Evolutionary conservation across 2,888 invertebrate species (phyloP).

Genomic region (Watsonalla cultraria): DNA sequence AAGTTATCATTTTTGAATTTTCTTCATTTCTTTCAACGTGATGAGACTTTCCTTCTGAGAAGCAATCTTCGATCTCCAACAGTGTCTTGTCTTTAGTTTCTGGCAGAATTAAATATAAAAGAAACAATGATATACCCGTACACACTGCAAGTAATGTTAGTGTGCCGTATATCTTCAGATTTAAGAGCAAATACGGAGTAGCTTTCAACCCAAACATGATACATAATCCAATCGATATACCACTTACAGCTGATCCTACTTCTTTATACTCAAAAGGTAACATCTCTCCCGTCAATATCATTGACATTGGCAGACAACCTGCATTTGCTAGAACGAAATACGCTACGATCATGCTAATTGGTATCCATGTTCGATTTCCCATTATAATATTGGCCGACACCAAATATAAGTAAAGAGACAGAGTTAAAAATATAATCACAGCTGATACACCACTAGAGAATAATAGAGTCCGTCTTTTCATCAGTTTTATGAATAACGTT

Average conservation of each 20-base stretch:
- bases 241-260: too few species aligned
- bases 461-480: slow-evolving; percentile 17
- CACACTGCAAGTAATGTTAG: slow-evolving; percentile 33
- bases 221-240: too few species aligned
- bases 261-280: too few species aligned
- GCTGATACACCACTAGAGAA: slow-evolving; percentile 11
- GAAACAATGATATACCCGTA: slow-evolving; percentile 22
- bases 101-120: slow-evolving; percentile 32
- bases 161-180: slow-evolving; percentile 26
- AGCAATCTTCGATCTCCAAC: slow-evolving; percentile 30
- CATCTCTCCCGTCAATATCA: too few species aligned
- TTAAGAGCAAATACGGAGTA: slow-evolving; percentile 25
- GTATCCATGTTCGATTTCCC: slow-evolving; percentile 29
- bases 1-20: too few species aligned
- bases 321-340: too few species aligned
- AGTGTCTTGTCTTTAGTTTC: slow-evolving; percentile 39
- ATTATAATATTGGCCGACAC: slow-evolving; percentile 8
- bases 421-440: slow-evolving; percentile 12
- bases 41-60: not conserved
- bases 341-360: slow-evolving; percentile 15
- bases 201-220: too few species aligned
- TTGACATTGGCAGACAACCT: slow-evolving; percentile 29
- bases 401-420: slow-evolving; percentile 20
- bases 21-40: too few species aligned
- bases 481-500: slow-evolving; percentile 12